Evolutionary conservation across 1,140 invertebrate species (phyloP).

Genomic region (Drosophila parvula): DNA sequence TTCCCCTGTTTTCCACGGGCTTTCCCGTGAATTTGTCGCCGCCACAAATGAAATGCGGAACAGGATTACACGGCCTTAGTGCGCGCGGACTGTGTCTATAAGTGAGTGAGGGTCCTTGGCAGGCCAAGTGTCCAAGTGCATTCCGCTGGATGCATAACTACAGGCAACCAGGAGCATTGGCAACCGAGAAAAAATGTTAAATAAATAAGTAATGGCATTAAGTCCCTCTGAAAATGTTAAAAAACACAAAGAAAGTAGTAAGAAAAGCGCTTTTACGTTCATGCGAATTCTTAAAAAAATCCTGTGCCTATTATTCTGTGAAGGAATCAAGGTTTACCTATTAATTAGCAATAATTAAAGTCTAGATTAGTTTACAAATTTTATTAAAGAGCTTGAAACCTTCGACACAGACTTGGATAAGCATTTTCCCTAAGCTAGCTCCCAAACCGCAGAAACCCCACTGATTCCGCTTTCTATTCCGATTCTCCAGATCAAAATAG

Average conservation of each 20-base stretch:
- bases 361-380: neutral
- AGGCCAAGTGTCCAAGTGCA: slow-evolving; percentile 32
- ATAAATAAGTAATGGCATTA: neutral
- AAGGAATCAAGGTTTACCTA: neutral
- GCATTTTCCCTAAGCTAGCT: neutral
- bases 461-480: neutral
- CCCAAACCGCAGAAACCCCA: neutral
- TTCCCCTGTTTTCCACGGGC: slow-evolving; percentile 3
- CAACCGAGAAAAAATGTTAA: neutral
- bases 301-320: neutral
- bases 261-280: neutral
- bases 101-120: slow-evolving; percentile 40
- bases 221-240: too few relatives aligned
- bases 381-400: neutral
- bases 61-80: slow-evolving; percentile 47
- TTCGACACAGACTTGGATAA: neutral
- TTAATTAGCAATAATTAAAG: neutral
- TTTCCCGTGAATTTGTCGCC: slow-evolving; percentile 16
- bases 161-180: neutral
- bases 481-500: neutral
- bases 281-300: neutral
- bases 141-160: slow-evolving; percentile 2
- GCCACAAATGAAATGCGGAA: slow-evolving; percentile 64
- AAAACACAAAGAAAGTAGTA: neutral
- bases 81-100: slow-evolving; percentile 29